Evolutionary conservation across 2,113 vertebrate species (phyloP), one percentile per base, ranked within the genome.

Genomic region (Centropristis striata): DNA sequence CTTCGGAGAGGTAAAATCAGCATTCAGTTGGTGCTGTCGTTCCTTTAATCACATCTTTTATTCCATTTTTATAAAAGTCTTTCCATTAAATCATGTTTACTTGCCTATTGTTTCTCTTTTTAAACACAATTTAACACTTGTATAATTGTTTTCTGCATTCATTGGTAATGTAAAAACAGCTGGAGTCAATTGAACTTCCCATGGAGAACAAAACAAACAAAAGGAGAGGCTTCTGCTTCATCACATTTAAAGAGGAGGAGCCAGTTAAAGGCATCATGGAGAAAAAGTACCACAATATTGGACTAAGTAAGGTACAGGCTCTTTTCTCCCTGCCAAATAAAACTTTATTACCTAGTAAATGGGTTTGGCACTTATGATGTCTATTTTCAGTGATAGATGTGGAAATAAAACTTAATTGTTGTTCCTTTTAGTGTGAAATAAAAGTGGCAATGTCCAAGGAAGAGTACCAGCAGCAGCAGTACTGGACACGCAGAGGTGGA

Each of bases 121-220:
- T 27, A 13, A n/a, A 42, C 51, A 25, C 21, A 21, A 47, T 36
- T 11, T 16, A 68, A 14, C 53, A 37, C 21, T 18, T 67, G 14
- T 49, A 7, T 39, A 5, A 3, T 16, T 54, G 37, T 5, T 53
- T 46, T 11, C 27, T 18, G 6, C 8, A 2, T 37, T 53, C 1
- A 32, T 37, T 73, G 21, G 20, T 49, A 18, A 64, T 61, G 18
- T 73, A 16, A 61, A 16, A 58, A 59, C 90, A 99, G 98, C 95
- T 99, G 54, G 98, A 99, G 93, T 97, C 98, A 0, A 96, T 99
- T 92, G 98, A 99, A 71, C 96, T 99, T 32, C 98, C 98, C 73
- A 99, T 99, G 98, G 98, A 99, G 92, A 98, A 97, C 93, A 99
- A 99, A 94, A 98, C 98, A n/a, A 99, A 99, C 91, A 99, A 99